Evolutionary conservation across 2,888 invertebrate genomes (phyloP).

Genomic region (Loripinus fragilis): DNA sequence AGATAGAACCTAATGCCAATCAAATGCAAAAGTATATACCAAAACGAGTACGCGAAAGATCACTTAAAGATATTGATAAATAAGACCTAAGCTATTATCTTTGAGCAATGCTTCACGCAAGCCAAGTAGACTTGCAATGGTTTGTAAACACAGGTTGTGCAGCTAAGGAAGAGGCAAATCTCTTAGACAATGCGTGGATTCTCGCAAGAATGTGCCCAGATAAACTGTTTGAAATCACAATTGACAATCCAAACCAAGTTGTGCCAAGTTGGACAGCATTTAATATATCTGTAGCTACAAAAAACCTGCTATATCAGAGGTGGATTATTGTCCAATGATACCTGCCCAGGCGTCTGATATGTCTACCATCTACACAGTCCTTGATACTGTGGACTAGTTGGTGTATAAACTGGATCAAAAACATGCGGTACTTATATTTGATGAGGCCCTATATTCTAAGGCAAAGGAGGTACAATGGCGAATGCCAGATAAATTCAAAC

Average conservation of each 20-base stretch:
- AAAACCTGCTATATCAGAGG: not conserved
- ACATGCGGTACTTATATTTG: not conserved
- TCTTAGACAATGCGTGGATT: not conserved
- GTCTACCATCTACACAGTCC: conserved; percentile 8
- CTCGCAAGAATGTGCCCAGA: not conserved
- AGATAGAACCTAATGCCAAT: not conserved
- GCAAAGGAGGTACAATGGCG: conserved; percentile 20
- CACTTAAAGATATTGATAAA: no score
- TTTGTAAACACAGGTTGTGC: no score
- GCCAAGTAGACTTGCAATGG: no score
- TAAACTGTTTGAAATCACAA: no score
- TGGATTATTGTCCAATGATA: conserved; percentile 10
- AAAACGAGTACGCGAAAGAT: not conserved
- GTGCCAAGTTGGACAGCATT: no score
- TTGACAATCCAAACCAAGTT: no score
- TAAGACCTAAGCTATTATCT: no score
- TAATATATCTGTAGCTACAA: no score
- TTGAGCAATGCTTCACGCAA: no score
- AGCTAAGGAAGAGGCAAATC: no score
- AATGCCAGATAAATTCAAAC: not conserved
- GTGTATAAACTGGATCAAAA: not conserved
- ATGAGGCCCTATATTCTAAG: not conserved
- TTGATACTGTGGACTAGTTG: conserved; percentile 1
- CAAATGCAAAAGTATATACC: not conserved
- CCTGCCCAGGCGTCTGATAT: not conserved